Percentiles rank a stretch among this genome's conserved stretches.
These are phyloP conservation scores for Tigriopus japonicus DNA, from an alignment of 1,140 invertebrate species.

Conservation along the genomic window DNA sequence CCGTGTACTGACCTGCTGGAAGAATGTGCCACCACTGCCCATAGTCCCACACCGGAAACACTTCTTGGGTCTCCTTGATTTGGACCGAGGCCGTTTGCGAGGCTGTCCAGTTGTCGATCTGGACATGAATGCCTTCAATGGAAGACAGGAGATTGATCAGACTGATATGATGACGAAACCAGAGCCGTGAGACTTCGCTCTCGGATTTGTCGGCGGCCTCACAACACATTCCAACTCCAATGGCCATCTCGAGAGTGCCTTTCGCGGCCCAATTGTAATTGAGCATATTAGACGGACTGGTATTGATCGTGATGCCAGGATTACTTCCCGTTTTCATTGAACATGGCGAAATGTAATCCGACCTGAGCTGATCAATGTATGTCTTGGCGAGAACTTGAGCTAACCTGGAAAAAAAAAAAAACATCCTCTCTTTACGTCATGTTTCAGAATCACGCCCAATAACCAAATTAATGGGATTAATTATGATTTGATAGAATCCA, in stretches of 20 bases:
- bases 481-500: too few species aligned
- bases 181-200: not conserved
- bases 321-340: not conserved
- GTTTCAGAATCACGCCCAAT: too few species aligned
- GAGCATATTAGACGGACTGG: not conserved
- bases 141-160: not conserved
- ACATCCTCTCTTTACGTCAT: not conserved
- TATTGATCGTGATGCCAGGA: not conserved
- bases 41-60: not conserved
- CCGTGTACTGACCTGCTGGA: not conserved
- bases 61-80: not conserved
- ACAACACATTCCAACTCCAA: not conserved
- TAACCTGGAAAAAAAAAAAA: not conserved
- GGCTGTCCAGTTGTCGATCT: not conserved
- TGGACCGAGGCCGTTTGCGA: not conserved
- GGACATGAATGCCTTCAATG: not conserved
- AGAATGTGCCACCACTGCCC: not conserved
- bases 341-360: not conserved
- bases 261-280: not conserved
- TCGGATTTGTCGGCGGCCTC: not conserved
- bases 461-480: too few species aligned
- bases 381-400: not conserved
- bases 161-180: not conserved
- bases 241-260: not conserved
- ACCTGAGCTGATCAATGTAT: not conserved